These are phyloP conservation scores for Aphelenchoides avenae DNA, from an alignment of 1,140 invertebrate genomes.

Conservation along the genomic window DNA sequence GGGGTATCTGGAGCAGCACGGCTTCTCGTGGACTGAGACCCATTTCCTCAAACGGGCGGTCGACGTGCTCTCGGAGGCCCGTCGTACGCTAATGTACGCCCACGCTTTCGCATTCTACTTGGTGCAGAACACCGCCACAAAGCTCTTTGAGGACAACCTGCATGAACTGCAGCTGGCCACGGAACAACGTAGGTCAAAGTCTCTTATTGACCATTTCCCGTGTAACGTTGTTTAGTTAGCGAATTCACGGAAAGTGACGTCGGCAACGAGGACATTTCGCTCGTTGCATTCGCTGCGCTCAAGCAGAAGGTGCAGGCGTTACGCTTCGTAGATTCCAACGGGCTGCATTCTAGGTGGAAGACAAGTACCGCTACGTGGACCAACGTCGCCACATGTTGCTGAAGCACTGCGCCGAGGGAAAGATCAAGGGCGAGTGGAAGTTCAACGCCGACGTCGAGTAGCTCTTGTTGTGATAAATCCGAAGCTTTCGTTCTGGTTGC, in stretches of 20 bases:
- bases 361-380: constrained; percentile 93
- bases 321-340: too few relatives aligned
- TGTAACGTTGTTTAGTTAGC: too few relatives aligned
- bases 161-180: constrained; percentile 92
- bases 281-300: too few relatives aligned
- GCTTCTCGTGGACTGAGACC: constrained; percentile 13
- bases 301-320: too few relatives aligned
- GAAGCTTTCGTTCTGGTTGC: too few relatives aligned
- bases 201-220: too few relatives aligned
- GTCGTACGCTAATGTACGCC: constrained; percentile 96
- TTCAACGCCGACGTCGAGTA: too few relatives aligned
- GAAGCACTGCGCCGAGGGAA: constrained; percentile 94
- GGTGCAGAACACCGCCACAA: constrained; percentile 83
- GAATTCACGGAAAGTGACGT: constrained; percentile 97
- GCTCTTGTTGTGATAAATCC: too few relatives aligned
- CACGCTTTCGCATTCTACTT: constrained; percentile 99
- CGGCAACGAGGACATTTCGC: constrained; percentile 86
- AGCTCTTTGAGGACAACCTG: constrained; percentile 98
- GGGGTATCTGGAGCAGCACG: constrained; percentile 70
- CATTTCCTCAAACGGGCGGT: constrained; percentile 93
- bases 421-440: constrained; percentile 70
- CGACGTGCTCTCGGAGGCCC: constrained; percentile 82
- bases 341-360: constrained; percentile 77
- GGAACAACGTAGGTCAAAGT: too few relatives aligned
- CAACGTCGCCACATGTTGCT: constrained; percentile 85